Conservation (phyloP, 1,140 invertebrate species). For the Grapholita molesta region DNA sequence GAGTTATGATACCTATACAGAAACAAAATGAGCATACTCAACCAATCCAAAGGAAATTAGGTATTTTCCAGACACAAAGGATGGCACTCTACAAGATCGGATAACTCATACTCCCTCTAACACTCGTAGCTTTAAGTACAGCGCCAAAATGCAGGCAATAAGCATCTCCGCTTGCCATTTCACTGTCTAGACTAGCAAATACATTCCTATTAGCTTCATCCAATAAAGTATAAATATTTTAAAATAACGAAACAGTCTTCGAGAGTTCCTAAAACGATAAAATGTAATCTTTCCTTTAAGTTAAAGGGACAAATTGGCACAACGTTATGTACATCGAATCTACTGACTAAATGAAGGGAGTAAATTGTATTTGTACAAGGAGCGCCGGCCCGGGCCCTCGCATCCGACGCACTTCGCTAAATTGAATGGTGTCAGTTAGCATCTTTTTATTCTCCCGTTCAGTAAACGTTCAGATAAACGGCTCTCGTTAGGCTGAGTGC, state of each 20-base stretch:
- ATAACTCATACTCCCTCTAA: background rate
- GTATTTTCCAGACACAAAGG: background rate
- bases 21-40: background rate
- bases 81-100: background rate
- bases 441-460: slow-evolving; percentile 29
- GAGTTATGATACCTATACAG: background rate
- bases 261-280: slow-evolving; percentile 38
- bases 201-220: slow-evolving; percentile 39
- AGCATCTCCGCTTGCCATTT: slow-evolving; percentile 18
- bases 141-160: slow-evolving; percentile 10
- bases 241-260: slow-evolving; percentile 59
- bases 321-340: slow-evolving; percentile 26
- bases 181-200: slow-evolving; percentile 52
- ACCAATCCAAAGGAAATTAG: background rate
- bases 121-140: background rate
- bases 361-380: slow-evolving; percentile 29
- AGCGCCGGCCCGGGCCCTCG: slow-evolving; percentile 9
- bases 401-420: slow-evolving; percentile 26
- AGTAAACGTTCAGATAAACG: slow-evolving; percentile 30
- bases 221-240: slow-evolving; percentile 64
- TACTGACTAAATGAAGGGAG: slow-evolving; percentile 41
- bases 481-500: slow-evolving; percentile 32
- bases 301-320: slow-evolving; percentile 21
- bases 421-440: slow-evolving; percentile 35
- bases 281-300: slow-evolving; percentile 22